Conservation (phyloP, 2,888 invertebrate genomes). For the Oeneis ivallda region DNA sequence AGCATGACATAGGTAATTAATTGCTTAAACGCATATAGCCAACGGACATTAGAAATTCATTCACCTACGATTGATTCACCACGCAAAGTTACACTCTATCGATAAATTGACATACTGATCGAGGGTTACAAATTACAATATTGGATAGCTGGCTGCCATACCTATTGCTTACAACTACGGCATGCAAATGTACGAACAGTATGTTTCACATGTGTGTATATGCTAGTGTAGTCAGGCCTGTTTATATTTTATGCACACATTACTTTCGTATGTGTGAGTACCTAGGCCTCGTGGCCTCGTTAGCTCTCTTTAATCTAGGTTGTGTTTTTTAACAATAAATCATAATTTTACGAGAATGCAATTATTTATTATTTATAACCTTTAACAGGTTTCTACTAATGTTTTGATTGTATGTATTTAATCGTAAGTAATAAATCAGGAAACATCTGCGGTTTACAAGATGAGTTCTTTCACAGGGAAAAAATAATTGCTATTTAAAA, state of each 20-base stretch:
- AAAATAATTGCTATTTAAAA: conserved; percentile 11
- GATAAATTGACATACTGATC: conserved; percentile 67
- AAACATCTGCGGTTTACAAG: not conserved
- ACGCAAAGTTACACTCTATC: conserved; percentile 31
- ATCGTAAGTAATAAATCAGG: too few relatives aligned
- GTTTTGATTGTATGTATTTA: too few relatives aligned
- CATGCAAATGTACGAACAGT: conserved; percentile 59
- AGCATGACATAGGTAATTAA: too few relatives aligned
- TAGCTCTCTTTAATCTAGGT: conserved; percentile 25
- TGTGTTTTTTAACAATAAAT: conserved; percentile 12
- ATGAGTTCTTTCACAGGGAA: not conserved
- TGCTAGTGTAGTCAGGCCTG: conserved; percentile 41
- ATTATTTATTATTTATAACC: too few relatives aligned
- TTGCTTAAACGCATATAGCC: not conserved
- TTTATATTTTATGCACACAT: conserved; percentile 44
- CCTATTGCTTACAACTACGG: conserved; percentile 57
- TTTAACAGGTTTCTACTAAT: not conserved
- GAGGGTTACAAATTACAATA: conserved; percentile 58
- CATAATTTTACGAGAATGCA: not conserved
- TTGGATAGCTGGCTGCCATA: conserved; percentile 47
- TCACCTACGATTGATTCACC: conserved; percentile 31
- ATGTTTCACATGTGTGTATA: conserved; percentile 42
- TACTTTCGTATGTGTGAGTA: conserved; percentile 40
- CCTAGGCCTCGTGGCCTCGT: conserved; percentile 58
- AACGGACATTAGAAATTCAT: conserved; percentile 21